phyloP scores from a whole-genome alignment of 64 coral and sea anemone genomes.

The Pachyseris speciosa region DNA sequence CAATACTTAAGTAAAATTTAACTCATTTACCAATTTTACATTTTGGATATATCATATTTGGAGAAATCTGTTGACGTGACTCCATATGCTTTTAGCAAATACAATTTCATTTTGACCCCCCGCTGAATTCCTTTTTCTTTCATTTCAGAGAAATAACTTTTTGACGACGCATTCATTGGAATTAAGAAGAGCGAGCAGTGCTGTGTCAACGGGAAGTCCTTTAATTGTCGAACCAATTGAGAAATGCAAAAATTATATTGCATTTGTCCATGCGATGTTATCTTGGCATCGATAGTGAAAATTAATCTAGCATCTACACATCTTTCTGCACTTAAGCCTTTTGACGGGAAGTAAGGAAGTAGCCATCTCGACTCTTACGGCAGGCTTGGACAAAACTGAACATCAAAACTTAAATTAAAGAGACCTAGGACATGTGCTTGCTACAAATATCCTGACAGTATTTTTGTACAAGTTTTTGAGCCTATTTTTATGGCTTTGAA shows the following conservation, averaged over 20 bases:
- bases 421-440: neutral
- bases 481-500: neutral
- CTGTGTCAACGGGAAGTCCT: constrained; percentile 9
- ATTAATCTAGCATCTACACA: neutral
- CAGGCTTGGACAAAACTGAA: no score
- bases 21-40: constrained; percentile 10
- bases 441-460: neutral
- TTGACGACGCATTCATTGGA: constrained; percentile 5
- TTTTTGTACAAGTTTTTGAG: neutral
- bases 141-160: constrained; percentile 10
- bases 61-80: neutral
- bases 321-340: neutral
- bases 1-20: constrained; percentile 4
- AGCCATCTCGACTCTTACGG: neutral
- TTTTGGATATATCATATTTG: neutral
- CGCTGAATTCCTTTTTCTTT: neutral
- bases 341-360: neutral
- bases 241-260: constrained; percentile 38
- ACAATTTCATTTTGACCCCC: constrained; percentile 31
- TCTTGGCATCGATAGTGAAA: constrained; percentile 31
- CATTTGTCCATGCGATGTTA: constrained; percentile 33
- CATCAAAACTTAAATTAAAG: no score
- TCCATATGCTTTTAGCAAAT: constrained; percentile 10
- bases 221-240: constrained; percentile 26
- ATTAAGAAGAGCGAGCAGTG: constrained; percentile 30